phyloP scores from a whole-genome alignment of 1,140 invertebrate genomes.

The Lepidurus apus region DNA sequence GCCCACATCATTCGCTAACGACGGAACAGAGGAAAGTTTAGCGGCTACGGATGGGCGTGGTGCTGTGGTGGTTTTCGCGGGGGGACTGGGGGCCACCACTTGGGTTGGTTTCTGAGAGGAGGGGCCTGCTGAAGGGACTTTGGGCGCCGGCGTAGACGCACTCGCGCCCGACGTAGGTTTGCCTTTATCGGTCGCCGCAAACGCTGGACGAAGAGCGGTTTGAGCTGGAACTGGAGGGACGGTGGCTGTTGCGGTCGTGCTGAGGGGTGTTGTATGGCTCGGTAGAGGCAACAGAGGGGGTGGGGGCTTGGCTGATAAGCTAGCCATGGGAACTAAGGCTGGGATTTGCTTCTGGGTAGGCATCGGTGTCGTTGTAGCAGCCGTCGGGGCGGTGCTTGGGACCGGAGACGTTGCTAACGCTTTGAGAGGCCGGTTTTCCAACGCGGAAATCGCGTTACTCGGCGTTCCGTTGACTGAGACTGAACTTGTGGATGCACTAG shows the following conservation, averaged over 20 bases:
- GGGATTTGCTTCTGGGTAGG: not conserved
- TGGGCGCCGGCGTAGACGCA: no score
- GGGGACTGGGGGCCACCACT: not conserved
- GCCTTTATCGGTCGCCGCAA: no score
- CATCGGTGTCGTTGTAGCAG: not conserved
- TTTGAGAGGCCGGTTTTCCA: not conserved
- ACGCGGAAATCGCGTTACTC: not conserved
- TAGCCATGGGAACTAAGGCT: not conserved
- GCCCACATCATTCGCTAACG: not conserved
- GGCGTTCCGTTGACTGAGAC: not conserved
- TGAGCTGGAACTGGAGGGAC: not conserved
- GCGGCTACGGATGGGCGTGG: not conserved
- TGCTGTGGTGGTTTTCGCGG: not conserved
- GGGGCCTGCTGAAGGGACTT: not conserved
- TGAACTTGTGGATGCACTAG: not conserved
- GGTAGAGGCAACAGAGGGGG: not conserved
- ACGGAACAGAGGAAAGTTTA: not conserved
- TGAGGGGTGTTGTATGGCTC: not conserved
- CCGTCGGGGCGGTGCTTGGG: not conserved
- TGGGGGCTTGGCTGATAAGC: not conserved
- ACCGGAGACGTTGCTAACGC: no score
- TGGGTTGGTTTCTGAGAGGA: not conserved
- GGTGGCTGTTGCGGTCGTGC: not conserved
- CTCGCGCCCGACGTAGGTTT: no score
- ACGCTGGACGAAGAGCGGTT: not conserved